Percentiles rank a stretch among this genome's conserved stretches.
These are phyloP conservation scores for Leptarthrus brevirostris DNA, from an alignment of 2,888 invertebrate genomes.

Conservation along the genomic window DNA sequence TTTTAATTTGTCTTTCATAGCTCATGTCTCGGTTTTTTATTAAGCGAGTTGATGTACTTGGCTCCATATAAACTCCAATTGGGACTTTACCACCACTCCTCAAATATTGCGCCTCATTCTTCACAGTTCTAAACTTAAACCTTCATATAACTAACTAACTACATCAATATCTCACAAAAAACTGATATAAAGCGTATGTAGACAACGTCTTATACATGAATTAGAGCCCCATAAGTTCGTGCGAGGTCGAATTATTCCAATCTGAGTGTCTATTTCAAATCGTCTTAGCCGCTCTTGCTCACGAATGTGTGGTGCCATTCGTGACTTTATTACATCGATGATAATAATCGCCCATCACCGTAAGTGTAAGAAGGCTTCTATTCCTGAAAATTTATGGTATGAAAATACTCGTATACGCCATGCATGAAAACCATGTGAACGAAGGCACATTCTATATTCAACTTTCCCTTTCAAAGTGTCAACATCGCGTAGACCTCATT, in stretches of 20 bases:
- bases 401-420: not conserved
- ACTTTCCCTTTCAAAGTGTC: conserved; percentile 9
- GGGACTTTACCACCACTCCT: too few relatives aligned
- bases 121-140: too few relatives aligned
- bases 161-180: too few relatives aligned
- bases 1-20: conserved; percentile 54
- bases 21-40: too few relatives aligned
- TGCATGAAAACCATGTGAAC: not conserved
- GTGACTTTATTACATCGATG: conserved; percentile 37
- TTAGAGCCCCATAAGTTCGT: conserved; percentile 27
- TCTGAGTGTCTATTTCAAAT: not conserved
- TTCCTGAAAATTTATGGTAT: not conserved
- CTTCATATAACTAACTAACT: too few relatives aligned
- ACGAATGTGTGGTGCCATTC: conserved; percentile 14
- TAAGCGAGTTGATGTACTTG: too few relatives aligned
- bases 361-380: conserved; percentile 11
- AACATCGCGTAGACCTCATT: conserved; percentile 5
- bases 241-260: conserved; percentile 10
- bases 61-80: too few relatives aligned
- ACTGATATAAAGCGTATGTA: too few relatives aligned
- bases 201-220: not conserved
- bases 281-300: not conserved
- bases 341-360: conserved; percentile 27
- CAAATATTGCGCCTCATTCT: too few relatives aligned
- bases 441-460: not conserved